These are phyloP conservation scores for Seriola aureovittata DNA, from an alignment of 2,113 vertebrate species.

Conservation along the genomic window DNA sequence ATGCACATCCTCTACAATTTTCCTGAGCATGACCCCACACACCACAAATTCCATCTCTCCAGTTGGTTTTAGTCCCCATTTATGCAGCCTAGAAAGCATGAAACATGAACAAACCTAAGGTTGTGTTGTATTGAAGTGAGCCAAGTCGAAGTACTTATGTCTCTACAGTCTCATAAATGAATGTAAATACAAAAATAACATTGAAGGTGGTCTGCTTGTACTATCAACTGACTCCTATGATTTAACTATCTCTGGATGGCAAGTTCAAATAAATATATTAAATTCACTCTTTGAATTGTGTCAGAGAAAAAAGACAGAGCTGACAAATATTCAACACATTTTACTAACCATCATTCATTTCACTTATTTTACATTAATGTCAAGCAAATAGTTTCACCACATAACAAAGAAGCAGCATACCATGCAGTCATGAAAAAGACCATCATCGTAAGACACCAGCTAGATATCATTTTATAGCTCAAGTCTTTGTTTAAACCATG, in stretches of 20 bases:
- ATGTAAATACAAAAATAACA: no score
- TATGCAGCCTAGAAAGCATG: not conserved
- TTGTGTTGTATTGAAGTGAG: no score
- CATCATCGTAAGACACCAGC: not conserved
- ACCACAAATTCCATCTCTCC: not conserved
- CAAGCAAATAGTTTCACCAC: not conserved
- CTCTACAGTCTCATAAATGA: no score
- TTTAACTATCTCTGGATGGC: no score
- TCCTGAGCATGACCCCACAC: not conserved
- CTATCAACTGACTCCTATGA: no score
- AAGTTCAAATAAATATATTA: no score
- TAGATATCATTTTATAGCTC: not conserved
- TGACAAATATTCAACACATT: not conserved
- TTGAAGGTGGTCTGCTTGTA: no score
- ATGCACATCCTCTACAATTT: constrained; percentile 15
- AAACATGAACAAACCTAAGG: no score
- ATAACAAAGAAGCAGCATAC: constrained; percentile 10
- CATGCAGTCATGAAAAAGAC: not conserved
- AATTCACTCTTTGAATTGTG: not conserved
- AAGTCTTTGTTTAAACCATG: not conserved
- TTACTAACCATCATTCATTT: constrained; percentile 17
- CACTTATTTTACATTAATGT: constrained; percentile 16
- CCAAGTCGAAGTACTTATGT: no score
- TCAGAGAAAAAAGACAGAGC: not conserved
- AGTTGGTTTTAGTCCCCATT: not conserved